phyloP scores from a whole-genome alignment of 2,113 vertebrate genomes.

The Aythya baeri region DNA sequence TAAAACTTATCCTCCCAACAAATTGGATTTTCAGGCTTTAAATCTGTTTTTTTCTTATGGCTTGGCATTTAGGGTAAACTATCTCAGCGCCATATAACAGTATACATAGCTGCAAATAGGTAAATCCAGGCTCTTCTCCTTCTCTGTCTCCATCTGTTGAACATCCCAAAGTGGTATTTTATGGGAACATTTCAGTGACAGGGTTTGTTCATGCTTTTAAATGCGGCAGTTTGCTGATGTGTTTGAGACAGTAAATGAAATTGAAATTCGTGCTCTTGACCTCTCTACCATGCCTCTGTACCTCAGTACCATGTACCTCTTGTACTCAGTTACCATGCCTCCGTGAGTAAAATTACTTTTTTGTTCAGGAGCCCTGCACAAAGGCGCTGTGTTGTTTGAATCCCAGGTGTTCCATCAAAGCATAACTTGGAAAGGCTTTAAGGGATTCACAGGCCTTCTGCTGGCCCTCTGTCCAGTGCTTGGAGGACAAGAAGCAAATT shows the following conservation, averaged over 20 bases:
- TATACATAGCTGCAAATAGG: background rate
- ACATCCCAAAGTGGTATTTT: background rate
- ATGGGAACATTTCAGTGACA: background rate
- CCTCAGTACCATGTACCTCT: too few relatives aligned
- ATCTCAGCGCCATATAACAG: rapidly evolving
- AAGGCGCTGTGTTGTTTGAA: background rate
- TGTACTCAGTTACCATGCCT: background rate
- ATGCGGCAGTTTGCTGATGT: background rate
- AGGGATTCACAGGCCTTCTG: background rate
- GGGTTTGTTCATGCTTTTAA: background rate
- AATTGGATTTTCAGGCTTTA: background rate
- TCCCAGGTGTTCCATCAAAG: background rate
- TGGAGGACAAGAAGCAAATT: background rate
- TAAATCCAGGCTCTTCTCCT: background rate
- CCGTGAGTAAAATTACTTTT: background rate
- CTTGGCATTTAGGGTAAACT: background rate
- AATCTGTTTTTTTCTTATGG: background rate
- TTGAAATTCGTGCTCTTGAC: background rate
- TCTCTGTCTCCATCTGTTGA: background rate
- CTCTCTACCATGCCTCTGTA: too few relatives aligned
- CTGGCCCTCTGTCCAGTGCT: background rate
- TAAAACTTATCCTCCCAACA: background rate
- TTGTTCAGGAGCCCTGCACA: background rate
- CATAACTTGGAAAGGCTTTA: background rate
- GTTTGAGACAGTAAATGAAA: background rate